Evolutionary conservation across 2,888 invertebrate species (phyloP).

Genomic region (Microplitis manilae): DNA sequence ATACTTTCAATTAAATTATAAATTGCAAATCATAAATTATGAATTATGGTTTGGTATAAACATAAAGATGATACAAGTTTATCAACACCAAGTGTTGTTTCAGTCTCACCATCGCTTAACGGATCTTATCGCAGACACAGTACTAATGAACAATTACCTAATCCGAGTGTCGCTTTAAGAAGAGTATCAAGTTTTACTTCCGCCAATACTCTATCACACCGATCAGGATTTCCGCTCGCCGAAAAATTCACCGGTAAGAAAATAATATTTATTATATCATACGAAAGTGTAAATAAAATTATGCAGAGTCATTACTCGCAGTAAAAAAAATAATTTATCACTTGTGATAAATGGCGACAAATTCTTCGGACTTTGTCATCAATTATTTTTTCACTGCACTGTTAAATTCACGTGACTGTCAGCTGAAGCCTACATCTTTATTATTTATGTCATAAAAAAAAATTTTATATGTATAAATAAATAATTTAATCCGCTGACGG

Average conservation of each 20-base stretch:
- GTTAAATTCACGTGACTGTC: background rate
- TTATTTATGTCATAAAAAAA: background rate
- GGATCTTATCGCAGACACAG: constrained; percentile 69
- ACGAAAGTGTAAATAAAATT: background rate
- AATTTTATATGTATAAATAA: background rate
- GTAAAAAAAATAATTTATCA: constrained; percentile 16
- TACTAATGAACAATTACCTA: constrained; percentile 72
- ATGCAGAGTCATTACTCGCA: background rate
- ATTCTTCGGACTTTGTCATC: constrained; percentile 14
- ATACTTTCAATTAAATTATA: too few relatives aligned
- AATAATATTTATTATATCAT: background rate
- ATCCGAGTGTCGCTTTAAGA: constrained; percentile 82
- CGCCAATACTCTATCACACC: constrained; percentile 77
- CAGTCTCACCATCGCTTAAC: constrained; percentile 46
- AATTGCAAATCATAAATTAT: background rate
- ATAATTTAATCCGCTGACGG: background rate
- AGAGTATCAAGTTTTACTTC: constrained; percentile 89
- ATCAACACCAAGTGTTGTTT: constrained; percentile 33
- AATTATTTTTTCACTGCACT: constrained; percentile 10
- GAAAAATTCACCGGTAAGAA: constrained; percentile 8
- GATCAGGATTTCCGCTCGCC: background rate
- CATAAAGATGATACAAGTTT: constrained; percentile 20
- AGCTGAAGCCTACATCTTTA: background rate
- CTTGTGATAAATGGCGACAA: constrained; percentile 20
- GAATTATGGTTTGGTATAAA: constrained; percentile 44